phyloP scores from a whole-genome alignment of 2,888 invertebrate species.

The Leptinotarsa rubiginosa region DNA sequence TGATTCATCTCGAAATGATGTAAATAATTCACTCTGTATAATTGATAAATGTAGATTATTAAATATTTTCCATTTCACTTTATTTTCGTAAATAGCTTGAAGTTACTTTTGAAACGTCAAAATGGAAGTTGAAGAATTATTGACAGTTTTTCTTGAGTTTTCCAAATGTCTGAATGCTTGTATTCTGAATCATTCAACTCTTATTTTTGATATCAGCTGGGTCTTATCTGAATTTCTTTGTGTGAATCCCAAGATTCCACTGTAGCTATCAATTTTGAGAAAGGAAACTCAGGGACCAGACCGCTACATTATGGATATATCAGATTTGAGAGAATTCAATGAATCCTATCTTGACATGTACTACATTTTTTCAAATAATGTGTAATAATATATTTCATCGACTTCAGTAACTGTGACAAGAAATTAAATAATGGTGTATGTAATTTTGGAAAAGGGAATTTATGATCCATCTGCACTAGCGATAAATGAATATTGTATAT shows the following conservation, averaged over 20 bases:
- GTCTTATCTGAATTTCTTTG: constrained; percentile 32
- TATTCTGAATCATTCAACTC: no score
- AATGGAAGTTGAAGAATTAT: no score
- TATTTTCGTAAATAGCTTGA: no score
- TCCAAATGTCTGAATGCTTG: no score
- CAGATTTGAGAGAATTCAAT: constrained; percentile 65
- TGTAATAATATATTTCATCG: constrained; percentile 65
- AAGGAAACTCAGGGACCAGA: constrained; percentile 69
- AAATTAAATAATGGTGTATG: constrained; percentile 57
- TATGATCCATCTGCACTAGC: constrained; percentile 60
- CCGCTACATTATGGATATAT: constrained; percentile 68
- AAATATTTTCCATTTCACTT: no score
- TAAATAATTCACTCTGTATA: no score
- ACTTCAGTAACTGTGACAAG: constrained; percentile 63
- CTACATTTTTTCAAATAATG: constrained; percentile 61
- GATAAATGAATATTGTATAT: constrained; percentile 18
- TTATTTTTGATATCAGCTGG: constrained; percentile 23
- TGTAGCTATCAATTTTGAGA: constrained; percentile 53
- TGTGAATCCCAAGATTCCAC: constrained; percentile 46
- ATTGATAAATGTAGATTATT: no score
- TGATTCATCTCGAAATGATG: no score
- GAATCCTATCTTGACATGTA: constrained; percentile 64
- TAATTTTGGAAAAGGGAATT: constrained; percentile 51
- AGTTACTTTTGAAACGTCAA: no score
- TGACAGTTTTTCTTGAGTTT: no score